Conservation (phyloP, 2,888 invertebrate genomes). For the Heliconius ismenius region DNA sequence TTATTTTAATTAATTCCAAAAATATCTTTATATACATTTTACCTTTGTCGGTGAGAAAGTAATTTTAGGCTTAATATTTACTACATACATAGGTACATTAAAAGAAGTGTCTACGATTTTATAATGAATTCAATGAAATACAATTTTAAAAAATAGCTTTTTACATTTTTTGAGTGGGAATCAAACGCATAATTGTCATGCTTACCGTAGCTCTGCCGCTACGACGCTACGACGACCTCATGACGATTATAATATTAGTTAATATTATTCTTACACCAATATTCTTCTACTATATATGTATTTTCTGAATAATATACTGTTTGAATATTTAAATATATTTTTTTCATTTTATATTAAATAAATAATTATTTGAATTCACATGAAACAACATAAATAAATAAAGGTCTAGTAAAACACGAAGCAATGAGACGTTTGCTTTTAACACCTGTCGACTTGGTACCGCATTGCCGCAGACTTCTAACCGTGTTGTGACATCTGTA, state of each 20-base stretch:
- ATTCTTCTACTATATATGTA: background rate
- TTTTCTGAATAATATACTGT: background rate
- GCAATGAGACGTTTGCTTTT: conserved; percentile 6
- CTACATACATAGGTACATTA: no score
- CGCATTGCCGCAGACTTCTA: conserved; percentile 13
- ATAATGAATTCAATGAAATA: no score
- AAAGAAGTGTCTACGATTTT: no score
- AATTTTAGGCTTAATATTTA: no score
- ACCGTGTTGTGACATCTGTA: conserved; percentile 10
- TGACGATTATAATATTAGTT: no score
- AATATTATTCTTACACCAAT: no score
- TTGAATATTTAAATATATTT: background rate
- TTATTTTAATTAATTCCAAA: conserved; percentile 1
- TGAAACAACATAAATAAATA: conserved; percentile 8
- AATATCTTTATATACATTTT: background rate
- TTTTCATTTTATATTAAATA: background rate
- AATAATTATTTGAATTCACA: background rate
- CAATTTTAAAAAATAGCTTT: no score
- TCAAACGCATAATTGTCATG: no score
- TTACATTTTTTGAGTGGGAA: no score
- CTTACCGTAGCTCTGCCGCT: no score
- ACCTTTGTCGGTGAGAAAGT: background rate
- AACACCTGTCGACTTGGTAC: conserved; percentile 12
- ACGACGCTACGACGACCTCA: no score
- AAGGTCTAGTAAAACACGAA: background rate